Base-by-base conservation (phyloP, 2,888 invertebrate genomes). In the Litoditis marina region DNA sequence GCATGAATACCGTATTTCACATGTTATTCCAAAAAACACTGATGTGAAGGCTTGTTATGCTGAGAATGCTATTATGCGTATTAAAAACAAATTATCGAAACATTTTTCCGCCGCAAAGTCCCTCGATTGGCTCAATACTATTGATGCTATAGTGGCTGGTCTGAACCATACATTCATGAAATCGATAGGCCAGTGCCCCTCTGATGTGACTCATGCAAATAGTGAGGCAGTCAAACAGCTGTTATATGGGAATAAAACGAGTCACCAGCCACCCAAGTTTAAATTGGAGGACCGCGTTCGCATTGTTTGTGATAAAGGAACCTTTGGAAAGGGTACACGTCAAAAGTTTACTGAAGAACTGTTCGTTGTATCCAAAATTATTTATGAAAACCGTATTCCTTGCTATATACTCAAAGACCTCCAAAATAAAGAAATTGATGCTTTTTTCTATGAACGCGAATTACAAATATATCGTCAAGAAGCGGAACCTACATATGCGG, bases 1-100 rank as follows among this genome's bases (percentile, higher is more conserved):
- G 0, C 25, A 44, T 2, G 31, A 49, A 19, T 7, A 42, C 0
- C 42, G 46, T 3, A 53, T 60, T n/a, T 3, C 1, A 19, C 60
- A 60, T 16, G 34, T 52, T 47, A 60, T 47, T 13, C 53, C 60
- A 16, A 46, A 52, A 42, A 51, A 60, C 22, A 60, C 60, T 11
- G 51, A 60, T 19, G 60, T 60, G 2, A 60, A 60, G 8, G 60
- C 60, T 0, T 60, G 60, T 27, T 60, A 60, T 19, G 60, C 60
- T 2, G 60, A 60, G 32, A 60, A 60, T 30, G 60, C 60, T 0
- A 60, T 60, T 22, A 60, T 60, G 60, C 42, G 60, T 11, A 52
- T 60, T 5, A 52, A 53, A 32, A 60, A 60, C 32, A 52, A 60
- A 28, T 25, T 60, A 4, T 47, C 50, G 36, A 60, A 60, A 25